These are phyloP conservation scores for Urophycis tenuis DNA, from an alignment of 2,797 vertebrate genomes.

Conservation along the genomic window DNA sequence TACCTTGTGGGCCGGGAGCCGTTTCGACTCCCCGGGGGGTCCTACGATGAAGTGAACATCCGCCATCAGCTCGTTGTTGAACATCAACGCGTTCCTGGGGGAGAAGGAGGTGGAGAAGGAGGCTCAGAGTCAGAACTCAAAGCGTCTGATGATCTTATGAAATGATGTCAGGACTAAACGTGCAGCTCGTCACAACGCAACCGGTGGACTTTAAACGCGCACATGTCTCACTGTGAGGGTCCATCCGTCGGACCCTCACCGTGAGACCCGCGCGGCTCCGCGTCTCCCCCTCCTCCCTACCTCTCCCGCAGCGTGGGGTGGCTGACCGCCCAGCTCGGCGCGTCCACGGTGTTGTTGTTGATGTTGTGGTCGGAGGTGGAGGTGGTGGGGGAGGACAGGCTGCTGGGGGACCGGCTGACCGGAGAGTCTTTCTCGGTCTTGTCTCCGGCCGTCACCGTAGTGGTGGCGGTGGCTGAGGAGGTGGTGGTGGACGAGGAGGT, in stretches of 20 bases:
- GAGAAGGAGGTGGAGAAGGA: conserved; percentile 7
- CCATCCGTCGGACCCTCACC: too few relatives aligned
- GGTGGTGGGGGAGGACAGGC: conserved; percentile 61
- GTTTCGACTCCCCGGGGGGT: conserved; percentile 76
- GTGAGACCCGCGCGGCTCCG: too few relatives aligned
- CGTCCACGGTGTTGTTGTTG: conserved; percentile 88
- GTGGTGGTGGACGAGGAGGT: conserved; percentile 57
- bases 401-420: background rate
- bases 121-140: background rate
- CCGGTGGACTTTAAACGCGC: too few relatives aligned
- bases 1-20: conserved; percentile 96
- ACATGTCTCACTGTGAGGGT: too few relatives aligned
- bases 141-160: background rate
- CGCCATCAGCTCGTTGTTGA: conserved; percentile 98
- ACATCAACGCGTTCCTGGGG: conserved; percentile 93
- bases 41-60: conserved; percentile 98
- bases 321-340: conserved; percentile 82
- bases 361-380: conserved; percentile 77
- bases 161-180: too few relatives aligned
- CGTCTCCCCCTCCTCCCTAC: conserved; percentile 65
- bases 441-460: too few relatives aligned
- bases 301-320: conserved; percentile 92
- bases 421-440: too few relatives aligned
- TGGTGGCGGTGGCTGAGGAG: conserved; percentile 72
- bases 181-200: too few relatives aligned